A percentile compares a stretch with the other conserved stretches of the same genome.
Conservation (phyloP, 2,113 vertebrate genomes). For the Corythornis cristatus region DNA sequence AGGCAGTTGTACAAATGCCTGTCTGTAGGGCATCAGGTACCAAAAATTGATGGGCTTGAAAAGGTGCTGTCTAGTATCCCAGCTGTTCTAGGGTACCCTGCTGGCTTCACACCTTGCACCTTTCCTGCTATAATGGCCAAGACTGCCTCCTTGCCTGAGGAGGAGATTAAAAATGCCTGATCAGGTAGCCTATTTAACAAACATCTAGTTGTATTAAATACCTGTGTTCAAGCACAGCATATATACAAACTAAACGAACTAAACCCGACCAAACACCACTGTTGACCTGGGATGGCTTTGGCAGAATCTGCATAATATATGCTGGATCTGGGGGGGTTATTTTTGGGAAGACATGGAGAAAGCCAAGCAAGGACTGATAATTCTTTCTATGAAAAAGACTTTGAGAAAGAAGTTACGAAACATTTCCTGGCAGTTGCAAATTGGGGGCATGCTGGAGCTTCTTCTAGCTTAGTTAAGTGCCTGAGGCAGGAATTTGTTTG, state of each 20-base stretch:
- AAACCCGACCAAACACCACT: neutral
- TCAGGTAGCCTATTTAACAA: neutral
- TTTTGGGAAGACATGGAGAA: neutral
- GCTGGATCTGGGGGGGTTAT: neutral
- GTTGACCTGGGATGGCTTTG: neutral
- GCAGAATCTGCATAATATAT: neutral
- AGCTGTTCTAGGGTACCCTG: neutral
- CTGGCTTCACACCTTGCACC: neutral
- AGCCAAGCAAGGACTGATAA: neutral
- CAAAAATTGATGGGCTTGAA: neutral
- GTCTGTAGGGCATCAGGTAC: neutral
- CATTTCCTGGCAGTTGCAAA: neutral
- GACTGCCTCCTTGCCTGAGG: neutral
- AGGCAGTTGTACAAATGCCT: neutral
- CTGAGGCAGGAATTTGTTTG: neutral
- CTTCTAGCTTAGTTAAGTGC: neutral
- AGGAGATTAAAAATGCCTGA: neutral
- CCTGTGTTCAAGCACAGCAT: neutral
- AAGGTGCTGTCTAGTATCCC: neutral
- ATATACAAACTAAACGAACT: accelerated
- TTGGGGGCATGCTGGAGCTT: neutral
- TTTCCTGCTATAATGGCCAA: neutral
- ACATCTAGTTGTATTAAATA: neutral
- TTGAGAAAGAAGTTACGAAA: neutral
- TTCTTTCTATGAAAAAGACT: neutral